phyloP scores from a whole-genome alignment of 2,888 invertebrate species.

The Deilephila porcellus region DNA sequence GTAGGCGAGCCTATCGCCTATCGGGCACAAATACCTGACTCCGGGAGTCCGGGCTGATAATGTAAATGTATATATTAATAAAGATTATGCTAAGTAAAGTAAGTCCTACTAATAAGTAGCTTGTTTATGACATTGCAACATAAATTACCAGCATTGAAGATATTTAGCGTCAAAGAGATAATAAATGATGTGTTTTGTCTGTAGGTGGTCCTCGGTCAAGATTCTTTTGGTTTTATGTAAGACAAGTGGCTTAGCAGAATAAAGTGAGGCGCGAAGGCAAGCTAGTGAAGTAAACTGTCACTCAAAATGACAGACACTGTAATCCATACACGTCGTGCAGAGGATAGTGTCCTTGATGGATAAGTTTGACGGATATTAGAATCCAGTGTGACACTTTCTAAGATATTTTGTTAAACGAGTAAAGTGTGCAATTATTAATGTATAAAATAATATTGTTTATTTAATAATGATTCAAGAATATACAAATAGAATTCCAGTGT shows the following conservation, averaged over 20 bases:
- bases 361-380: background rate
- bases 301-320: conserved; percentile 13
- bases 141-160: background rate
- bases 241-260: conserved; percentile 25
- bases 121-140: conserved; percentile 15
- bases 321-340: conserved; percentile 12
- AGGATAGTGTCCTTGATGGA: conserved; percentile 16
- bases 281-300: conserved; percentile 23
- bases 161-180: conserved; percentile 15
- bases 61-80: conserved; percentile 1
- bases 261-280: conserved; percentile 5
- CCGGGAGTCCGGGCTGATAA: too few relatives aligned
- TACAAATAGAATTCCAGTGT: too few relatives aligned
- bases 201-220: conserved; percentile 27
- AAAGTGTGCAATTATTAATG: too few relatives aligned
- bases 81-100: background rate
- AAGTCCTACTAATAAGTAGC: conserved; percentile 5
- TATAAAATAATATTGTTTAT: too few relatives aligned
- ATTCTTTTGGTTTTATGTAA: conserved; percentile 20
- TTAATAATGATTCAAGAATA: too few relatives aligned
- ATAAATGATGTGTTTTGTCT: background rate
- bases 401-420: too few relatives aligned
- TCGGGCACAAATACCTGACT: too few relatives aligned
- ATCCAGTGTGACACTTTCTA: too few relatives aligned
- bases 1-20: too few relatives aligned